Percentiles rank a stretch among this genome's conserved stretches.
These are phyloP conservation scores for Staurois parvus DNA, from an alignment of 2,797 vertebrate species.

Conservation along the genomic window DNA sequence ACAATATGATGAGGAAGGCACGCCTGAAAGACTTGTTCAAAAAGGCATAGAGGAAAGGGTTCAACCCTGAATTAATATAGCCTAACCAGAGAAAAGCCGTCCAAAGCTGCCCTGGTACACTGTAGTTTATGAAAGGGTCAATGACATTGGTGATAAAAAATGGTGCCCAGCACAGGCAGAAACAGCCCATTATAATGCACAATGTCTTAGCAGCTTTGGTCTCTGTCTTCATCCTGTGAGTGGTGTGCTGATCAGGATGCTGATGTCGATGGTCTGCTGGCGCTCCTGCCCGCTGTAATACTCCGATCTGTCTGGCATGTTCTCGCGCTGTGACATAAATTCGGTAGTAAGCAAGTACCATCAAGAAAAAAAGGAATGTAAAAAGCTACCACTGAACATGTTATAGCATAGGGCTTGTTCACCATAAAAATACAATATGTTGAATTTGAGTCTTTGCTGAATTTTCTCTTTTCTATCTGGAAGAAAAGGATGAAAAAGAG, in stretches of 20 bases:
- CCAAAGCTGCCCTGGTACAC: slow-evolving; percentile 92
- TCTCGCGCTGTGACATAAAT: slow-evolving; percentile 95
- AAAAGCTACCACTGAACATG: slow-evolving; percentile 98
- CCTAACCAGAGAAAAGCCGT: slow-evolving; percentile 95
- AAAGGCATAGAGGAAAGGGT: slow-evolving; percentile 99
- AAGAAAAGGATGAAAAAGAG: neutral
- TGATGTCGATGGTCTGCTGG: slow-evolving; percentile 70
- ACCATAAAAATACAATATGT: slow-evolving; percentile 98
- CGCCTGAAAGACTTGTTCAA: slow-evolving; percentile 98
- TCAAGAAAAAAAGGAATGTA: slow-evolving; percentile 95
- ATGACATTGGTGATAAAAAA: slow-evolving; percentile 97
- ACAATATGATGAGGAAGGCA: slow-evolving; percentile 99
- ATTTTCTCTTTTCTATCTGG: slow-evolving; percentile 88
- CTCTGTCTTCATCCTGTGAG: slow-evolving; percentile 94
- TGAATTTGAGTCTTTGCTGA: slow-evolving; percentile 85
- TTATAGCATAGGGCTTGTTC: slow-evolving; percentile 97
- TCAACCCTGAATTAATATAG: slow-evolving; percentile 99
- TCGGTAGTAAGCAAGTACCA: slow-evolving; percentile 98
- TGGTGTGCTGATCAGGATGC: slow-evolving; percentile 87
- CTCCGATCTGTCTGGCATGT: slow-evolving; percentile 91
- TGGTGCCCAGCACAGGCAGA: slow-evolving; percentile 98
- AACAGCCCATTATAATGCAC: slow-evolving; percentile 98
- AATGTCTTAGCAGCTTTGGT: slow-evolving; percentile 98
- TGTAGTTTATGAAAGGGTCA: slow-evolving; percentile 96
- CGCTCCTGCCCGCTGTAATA: slow-evolving; percentile 88